Evolutionary conservation across 2,113 vertebrate genomes (phyloP).

Genomic region (Amazona guildingii): DNA sequence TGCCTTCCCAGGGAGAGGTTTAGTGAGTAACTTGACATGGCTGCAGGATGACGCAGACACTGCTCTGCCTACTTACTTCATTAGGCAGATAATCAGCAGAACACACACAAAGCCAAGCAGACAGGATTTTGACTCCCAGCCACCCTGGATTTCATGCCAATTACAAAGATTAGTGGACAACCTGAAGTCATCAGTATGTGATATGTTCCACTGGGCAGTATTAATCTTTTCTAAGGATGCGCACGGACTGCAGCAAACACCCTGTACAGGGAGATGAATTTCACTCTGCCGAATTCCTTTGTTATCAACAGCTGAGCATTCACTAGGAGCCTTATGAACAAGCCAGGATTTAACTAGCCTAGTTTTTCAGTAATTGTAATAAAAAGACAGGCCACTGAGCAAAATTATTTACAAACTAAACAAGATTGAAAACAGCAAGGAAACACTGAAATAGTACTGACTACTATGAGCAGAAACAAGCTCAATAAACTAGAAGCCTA

Average conservation of each 20-base stretch:
- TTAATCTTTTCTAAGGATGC: background rate
- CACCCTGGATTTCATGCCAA: background rate
- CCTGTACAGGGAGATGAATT: background rate
- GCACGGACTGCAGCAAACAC: background rate
- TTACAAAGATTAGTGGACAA: background rate
- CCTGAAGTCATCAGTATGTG: background rate
- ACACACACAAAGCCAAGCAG: background rate
- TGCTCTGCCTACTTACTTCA: background rate
- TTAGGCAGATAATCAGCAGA: background rate
- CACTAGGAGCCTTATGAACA: background rate
- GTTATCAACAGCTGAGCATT: background rate
- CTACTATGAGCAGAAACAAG: background rate
- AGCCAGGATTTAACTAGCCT: background rate
- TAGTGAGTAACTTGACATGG: background rate
- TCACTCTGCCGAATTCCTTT: background rate
- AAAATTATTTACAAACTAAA: background rate
- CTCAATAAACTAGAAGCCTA: background rate
- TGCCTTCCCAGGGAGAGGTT: background rate
- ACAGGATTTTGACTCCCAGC: background rate
- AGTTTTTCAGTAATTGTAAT: background rate
- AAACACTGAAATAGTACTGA: background rate
- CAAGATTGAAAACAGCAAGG: background rate
- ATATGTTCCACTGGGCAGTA: background rate
- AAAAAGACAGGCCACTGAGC: background rate
- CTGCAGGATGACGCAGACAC: background rate